phyloP scores from a whole-genome alignment of 2,888 invertebrate genomes.

The Seira sanloemensis region DNA sequence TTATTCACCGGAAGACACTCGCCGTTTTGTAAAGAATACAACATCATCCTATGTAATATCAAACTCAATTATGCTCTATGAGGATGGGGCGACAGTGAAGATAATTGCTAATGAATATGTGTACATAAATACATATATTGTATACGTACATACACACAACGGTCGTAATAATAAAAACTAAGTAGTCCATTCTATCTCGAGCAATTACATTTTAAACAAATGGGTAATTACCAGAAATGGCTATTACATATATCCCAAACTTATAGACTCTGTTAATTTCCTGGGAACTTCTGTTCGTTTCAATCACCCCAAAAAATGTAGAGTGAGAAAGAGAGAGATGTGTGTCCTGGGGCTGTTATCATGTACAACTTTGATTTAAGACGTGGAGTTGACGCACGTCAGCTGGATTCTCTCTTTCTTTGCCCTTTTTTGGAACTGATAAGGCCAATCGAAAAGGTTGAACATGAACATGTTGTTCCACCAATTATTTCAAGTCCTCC shows the following conservation, averaged over 20 bases:
- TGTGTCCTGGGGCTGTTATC: background rate
- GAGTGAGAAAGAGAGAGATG: too few relatives aligned
- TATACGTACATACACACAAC: too few relatives aligned
- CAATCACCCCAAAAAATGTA: too few relatives aligned
- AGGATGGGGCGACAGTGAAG: background rate
- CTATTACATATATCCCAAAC: too few relatives aligned
- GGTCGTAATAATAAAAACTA: background rate
- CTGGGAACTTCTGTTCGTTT: too few relatives aligned
- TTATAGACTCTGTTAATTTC: too few relatives aligned
- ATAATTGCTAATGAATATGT: too few relatives aligned
- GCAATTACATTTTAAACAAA: too few relatives aligned
- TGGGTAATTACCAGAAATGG: too few relatives aligned
- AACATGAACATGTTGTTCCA: background rate
- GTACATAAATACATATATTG: too few relatives aligned
- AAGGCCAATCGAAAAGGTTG: too few relatives aligned
- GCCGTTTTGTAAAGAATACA: background rate
- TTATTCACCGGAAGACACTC: slow-evolving; percentile 7
- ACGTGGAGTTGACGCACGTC: slow-evolving; percentile 4
- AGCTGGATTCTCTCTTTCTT: background rate
- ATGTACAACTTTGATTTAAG: background rate
- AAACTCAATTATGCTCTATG: background rate
- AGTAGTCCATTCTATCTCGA: too few relatives aligned
- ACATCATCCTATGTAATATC: background rate
- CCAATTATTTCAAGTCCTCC: slow-evolving; percentile 4
- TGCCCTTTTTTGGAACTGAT: background rate